Percentiles rank a stretch among this genome's conserved stretches.
These are phyloP conservation scores for Oncorhynchus tshawytscha DNA, from an alignment of 2,113 vertebrate species.

Conservation along the genomic window DNA sequence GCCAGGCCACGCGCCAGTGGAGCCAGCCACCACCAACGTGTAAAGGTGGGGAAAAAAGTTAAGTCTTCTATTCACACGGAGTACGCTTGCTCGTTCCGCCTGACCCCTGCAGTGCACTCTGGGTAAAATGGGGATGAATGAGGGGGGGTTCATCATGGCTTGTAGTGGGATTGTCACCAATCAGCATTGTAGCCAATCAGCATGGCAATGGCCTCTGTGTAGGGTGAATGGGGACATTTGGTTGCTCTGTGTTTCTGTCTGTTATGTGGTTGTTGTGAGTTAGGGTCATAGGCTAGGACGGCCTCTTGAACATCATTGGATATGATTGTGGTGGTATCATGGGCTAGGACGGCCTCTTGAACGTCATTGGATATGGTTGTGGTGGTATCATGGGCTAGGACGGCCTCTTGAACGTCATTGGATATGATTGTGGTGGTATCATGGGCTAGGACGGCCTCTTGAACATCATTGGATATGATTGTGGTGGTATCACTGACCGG, in stretches of 20 bases:
- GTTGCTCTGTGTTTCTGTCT: not conserved
- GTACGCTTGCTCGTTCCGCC: not conserved
- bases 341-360: not conserved
- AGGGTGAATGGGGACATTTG: too few species aligned
- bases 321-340: not conserved
- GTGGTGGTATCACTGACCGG: too few species aligned
- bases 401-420: too few species aligned
- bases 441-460: too few species aligned
- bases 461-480: too few species aligned
- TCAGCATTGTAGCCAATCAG: not conserved
- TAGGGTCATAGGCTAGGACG: not conserved
- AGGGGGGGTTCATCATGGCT: not conserved
- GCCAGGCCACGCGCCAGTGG: conserved; percentile 95
- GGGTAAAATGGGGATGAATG: not conserved
- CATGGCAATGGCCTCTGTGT: too few species aligned
- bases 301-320: too few species aligned
- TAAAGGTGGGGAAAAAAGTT: conserved; percentile 92
- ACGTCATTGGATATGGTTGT: not conserved
- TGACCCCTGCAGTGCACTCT: not conserved
- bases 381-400: too few species aligned
- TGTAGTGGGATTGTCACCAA: too few species aligned
- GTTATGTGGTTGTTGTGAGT: not conserved
- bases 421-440: too few species aligned
- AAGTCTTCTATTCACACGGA: conserved; percentile 63
- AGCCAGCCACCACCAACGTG: conserved; percentile 94